A percentile compares a stretch with the other conserved stretches of the same genome.
Evolutionary conservation across 2,113 vertebrate species (phyloP).

Genomic region (Corythoichthys intestinalis): DNA sequence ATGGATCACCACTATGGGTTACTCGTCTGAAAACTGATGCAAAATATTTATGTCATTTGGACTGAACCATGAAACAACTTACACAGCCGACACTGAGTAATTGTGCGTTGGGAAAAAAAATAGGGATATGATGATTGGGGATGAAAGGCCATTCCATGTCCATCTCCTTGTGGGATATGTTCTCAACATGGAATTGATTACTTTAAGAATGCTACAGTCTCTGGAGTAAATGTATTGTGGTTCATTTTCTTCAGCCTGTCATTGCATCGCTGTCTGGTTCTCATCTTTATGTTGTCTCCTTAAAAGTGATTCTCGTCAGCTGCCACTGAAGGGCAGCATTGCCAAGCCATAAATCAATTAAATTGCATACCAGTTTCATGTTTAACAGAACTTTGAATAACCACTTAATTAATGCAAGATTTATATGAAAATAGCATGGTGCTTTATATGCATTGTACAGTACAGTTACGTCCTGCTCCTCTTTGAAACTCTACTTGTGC

Average conservation of each 20-base stretch:
- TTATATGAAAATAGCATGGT: slow-evolving; percentile 16
- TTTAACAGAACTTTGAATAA: slow-evolving; percentile 32
- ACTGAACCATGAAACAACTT: slow-evolving; percentile 50
- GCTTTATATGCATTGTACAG: slow-evolving; percentile 10
- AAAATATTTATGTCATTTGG: slow-evolving; percentile 52
- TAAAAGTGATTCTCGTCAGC: slow-evolving; percentile 56
- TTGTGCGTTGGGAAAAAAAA: slow-evolving; percentile 13
- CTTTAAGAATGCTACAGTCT: slow-evolving; percentile 7
- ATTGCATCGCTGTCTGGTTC: slow-evolving; percentile 13
- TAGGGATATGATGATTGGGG: slow-evolving; percentile 34
- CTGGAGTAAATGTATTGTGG: slow-evolving; percentile 16
- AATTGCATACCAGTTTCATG: slow-evolving; percentile 24
- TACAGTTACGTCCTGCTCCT: slow-evolving; percentile 15
- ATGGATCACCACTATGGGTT: slow-evolving; percentile 54
- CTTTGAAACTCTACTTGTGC: slow-evolving; percentile 22
- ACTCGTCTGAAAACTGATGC: slow-evolving; percentile 50
- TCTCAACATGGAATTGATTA: slow-evolving; percentile 24
- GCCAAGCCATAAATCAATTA: slow-evolving; percentile 69
- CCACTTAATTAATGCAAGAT: neutral
- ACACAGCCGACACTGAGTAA: slow-evolving; percentile 38
- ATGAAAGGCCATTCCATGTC: slow-evolving; percentile 35
- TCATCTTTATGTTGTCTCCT: slow-evolving; percentile 13
- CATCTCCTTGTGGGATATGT: slow-evolving; percentile 16
- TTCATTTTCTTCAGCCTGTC: slow-evolving; percentile 10
- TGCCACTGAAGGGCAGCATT: slow-evolving; percentile 74